Base-by-base conservation (phyloP, 2,888 invertebrate genomes). In the Ophion ellenae region DNA sequence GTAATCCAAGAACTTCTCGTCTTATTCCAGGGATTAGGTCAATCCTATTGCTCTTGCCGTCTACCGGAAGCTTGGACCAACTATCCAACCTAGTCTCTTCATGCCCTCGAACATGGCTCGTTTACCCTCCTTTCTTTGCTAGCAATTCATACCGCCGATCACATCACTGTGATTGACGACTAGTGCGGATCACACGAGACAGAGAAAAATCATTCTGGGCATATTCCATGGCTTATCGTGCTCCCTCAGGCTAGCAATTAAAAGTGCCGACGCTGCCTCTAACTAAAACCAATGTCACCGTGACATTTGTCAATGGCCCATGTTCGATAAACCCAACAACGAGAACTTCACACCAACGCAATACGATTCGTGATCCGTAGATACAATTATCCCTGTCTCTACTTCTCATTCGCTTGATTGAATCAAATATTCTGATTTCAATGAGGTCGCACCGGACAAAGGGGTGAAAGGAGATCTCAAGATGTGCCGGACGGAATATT, bases 361-460 rank as follows among this genome's bases (percentile, higher is more conserved):
- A 53, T 53, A 53, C 53, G 40, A 40, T 40, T 40, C 9, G 5
- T 5, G 53, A 17, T 17, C 17, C 14, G 53, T 17, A 4, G 1
- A 53, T 14, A 53, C 14, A 53, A 14, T 53, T 53, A 14, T 14
- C 14, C 17, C 14, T 17, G 53, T 14, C 53, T 53, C 17, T 5
- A 5, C 14, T 14, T 17, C 53, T 17, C 53, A 4, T 17, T 14
- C 53, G 17, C 70, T 70, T 74, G 45, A 74, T 63, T 28, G 40
- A 45, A 63, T 74, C 17, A 36, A 74, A 74, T 61, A 61, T 64
- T 45, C 14, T 17, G 20, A 78, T 53, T 61, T 47, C 20, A 17
- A 57, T 36, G 36, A 61, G 71, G 14, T 71, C 59, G 28, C 36
- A 17, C 10, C 28, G 57, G 47, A 36, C 40, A 11, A 66, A 57